Base-by-base conservation (phyloP, 1,140 invertebrate species). In the Camponotus floridanus region DNA sequence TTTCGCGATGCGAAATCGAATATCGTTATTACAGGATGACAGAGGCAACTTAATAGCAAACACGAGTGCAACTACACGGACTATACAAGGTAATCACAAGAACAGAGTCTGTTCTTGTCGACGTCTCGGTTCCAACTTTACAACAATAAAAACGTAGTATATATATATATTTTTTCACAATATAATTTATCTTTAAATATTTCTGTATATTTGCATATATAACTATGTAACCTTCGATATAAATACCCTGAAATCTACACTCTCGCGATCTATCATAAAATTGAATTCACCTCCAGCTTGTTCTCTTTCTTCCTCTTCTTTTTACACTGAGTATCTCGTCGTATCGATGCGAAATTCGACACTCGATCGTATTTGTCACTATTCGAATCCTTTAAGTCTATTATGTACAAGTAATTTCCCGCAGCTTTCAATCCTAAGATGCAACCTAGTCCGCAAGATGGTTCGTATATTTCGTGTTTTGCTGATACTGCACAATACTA, bases 181-280 rank as follows among this genome's bases (percentile, higher is more conserved):
- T 90, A 88, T 90, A 81, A 85, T 90, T 88, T 84, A 88, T 90
- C 86, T 90, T 89, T 81, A 85, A 89, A 87, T 90, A 90, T 89
- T 87, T 86, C 59, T 76, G 68, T 84, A 70, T 88, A 85, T 89
- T 81, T 87, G 62, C 73, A 91, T 89, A 91, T 76, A 91, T 89
- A 91, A 89, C 88, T 92, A 91, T 89, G 76, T 84, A 92, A 91
- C 85, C 85, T 81, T 90, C 87, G 67, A 85, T 88, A 91, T 88
- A 88, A 91, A 91, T 93, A 93, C 91, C 91, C 91, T 92, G 92
- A 88, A 92, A 91, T 91, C 90, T 87, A 91, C 84, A 88, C 59
- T 85, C 88, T 76, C 68, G 48, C 86, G 31, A 65, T 68, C 70
- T 88, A 76, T 85, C 36, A 70, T 85, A 88, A 76, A 79, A 91